These are phyloP conservation scores for Melanerpes aurifrons DNA, from an alignment of 2,113 vertebrate species.

Conservation along the genomic window DNA sequence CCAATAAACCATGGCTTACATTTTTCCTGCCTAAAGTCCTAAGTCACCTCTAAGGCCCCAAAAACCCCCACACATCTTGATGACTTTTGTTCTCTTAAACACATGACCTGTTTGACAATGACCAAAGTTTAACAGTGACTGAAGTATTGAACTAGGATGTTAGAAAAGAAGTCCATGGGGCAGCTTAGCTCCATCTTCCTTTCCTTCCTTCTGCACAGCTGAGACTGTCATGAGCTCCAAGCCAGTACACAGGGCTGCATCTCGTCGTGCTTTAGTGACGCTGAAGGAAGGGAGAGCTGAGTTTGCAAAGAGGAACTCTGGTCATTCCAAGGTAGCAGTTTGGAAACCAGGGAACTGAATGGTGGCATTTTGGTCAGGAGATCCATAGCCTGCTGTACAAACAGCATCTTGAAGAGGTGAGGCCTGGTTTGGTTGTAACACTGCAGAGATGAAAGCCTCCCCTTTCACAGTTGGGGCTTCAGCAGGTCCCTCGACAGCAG, in stretches of 20 bases:
- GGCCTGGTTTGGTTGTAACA: slow-evolving; percentile 4
- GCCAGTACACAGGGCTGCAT: neutral
- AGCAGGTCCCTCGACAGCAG: slow-evolving; percentile 53
- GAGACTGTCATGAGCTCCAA: neutral
- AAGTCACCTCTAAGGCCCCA: neutral
- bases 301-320: neutral
- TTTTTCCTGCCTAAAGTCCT: neutral
- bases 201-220: neutral
- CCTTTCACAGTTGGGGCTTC: slow-evolving; percentile 41
- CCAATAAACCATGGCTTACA: neutral
- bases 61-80: neutral
- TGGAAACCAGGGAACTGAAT: neutral
- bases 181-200: neutral
- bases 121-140: neutral
- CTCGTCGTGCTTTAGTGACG: neutral
- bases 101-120: neutral
- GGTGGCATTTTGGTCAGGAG: neutral
- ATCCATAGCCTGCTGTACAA: slow-evolving; percentile 22
- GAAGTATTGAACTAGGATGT: neutral
- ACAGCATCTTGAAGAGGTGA: slow-evolving; percentile 36
- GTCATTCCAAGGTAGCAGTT: neutral
- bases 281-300: neutral
- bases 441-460: slow-evolving; percentile 38
- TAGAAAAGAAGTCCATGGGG: neutral
- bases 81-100: neutral